Evolutionary conservation across 2,888 invertebrate species (phyloP).

Genomic region (Dryocosmus kuriphilus): DNA sequence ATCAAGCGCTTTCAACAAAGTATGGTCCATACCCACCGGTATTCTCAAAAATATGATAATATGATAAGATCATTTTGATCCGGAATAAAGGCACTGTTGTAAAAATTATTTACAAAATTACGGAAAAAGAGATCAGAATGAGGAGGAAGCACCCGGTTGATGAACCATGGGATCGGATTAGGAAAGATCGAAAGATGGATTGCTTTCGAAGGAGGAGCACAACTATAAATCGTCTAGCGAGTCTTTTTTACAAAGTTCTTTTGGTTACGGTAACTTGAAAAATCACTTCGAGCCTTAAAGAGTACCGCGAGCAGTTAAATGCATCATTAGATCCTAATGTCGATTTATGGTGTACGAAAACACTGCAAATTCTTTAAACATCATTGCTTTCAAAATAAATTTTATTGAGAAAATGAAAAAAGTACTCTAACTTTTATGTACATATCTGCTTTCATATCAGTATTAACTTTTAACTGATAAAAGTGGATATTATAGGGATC

Average conservation of each 20-base stretch:
- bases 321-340: slow-evolving; percentile 7
- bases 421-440: no score
- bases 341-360: not conserved
- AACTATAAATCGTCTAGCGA: slow-evolving; percentile 22
- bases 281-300: not conserved
- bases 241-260: slow-evolving; percentile 12
- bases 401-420: no score
- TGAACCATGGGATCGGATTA: slow-evolving; percentile 21
- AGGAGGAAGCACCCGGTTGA: not conserved
- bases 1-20: not conserved
- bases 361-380: not conserved
- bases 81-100: not conserved
- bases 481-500: no score
- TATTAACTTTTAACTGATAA: no score
- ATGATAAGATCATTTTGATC: no score
- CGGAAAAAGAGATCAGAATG: slow-evolving; percentile 1
- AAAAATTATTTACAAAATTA: not conserved
- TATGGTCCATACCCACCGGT: not conserved
- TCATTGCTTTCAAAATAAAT: not conserved
- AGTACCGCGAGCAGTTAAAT: not conserved
- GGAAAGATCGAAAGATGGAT: slow-evolving; percentile 26
- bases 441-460: no score
- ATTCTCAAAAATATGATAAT: not conserved
- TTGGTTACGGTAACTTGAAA: slow-evolving; percentile 11
- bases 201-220: slow-evolving; percentile 24